These are phyloP conservation scores for Hetaerina titia DNA, from an alignment of 2,888 invertebrate species.

Conservation along the genomic window DNA sequence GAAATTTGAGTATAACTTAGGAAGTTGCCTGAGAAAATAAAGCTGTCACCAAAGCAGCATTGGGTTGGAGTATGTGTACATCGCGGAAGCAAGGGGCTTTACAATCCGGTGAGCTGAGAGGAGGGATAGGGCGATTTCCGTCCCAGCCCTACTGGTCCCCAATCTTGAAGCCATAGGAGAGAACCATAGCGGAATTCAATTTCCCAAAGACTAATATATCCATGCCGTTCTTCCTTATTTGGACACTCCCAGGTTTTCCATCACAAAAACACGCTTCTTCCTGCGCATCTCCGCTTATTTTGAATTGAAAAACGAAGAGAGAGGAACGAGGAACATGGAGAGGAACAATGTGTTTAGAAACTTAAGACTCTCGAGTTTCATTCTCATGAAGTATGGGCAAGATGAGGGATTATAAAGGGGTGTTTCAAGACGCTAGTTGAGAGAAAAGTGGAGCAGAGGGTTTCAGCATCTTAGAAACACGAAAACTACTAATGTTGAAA, in stretches of 20 bases:
- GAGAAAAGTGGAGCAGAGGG: background rate
- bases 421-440: background rate
- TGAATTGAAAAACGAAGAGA: background rate
- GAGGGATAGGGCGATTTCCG: background rate
- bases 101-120: background rate
- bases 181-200: constrained; percentile 44
- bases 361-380: background rate
- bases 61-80: background rate
- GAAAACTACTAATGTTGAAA: too few relatives aligned
- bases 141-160: background rate
- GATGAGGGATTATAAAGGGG: background rate
- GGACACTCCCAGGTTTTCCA: constrained; percentile 34
- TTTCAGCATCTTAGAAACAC: too few relatives aligned
- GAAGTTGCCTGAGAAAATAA: background rate
- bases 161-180: background rate
- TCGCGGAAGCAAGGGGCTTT: background rate
- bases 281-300: constrained; percentile 6
- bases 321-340: background rate
- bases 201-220: constrained; percentile 46
- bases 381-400: background rate
- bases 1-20: background rate
- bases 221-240: constrained; percentile 26
- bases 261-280: background rate
- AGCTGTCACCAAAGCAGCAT: background rate
- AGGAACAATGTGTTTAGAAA: background rate